Evolutionary conservation across 2,888 invertebrate genomes (phyloP), one percentile per base, ranked within the genome.

Genomic region (Dryocosmus kuriphilus): DNA sequence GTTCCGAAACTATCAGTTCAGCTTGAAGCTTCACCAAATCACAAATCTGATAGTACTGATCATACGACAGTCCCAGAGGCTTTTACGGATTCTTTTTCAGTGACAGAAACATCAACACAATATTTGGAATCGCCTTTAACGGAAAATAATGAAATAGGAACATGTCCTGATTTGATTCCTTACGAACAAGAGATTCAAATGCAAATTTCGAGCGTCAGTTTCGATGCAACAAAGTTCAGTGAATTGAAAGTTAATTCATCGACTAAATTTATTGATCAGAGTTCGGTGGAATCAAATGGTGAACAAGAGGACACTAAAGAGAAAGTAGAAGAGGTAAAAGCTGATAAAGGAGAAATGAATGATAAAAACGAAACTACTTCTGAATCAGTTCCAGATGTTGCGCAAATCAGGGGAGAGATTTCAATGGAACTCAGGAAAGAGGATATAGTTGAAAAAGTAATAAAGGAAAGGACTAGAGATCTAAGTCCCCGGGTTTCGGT

Each of bases 101-200:
- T 89, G 46, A 91, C 91, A 16, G 91, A 91, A 79, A 89, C 86
- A 1, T 90, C 91, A 3, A 88, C 89, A 7, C 91, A 90, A 55
- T 90, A 91, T 74, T 79, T 90, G 62, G 90, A 91, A 71, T 91
- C 91, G 0, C 90, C 90, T 8, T 77, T 91, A n/a, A 90, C 89
- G 9, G 90, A 91, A 82, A 90, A 88, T 77, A 89, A 90, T 67
- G 90, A 90, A 65, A 89, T 89, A 30, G 85, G 84, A 0, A 83
- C 88, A 4, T 85, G 85, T 76, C 86, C 87, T 0, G 90, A 91
- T 76, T 80, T 88, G 60, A 89, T 90, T 30, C 88, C 89, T 0
- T 89, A 90, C 78, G 88, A 91, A 65, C 83, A 85, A 77, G 90
- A 90, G 30, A 78, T 77, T 14, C 19, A 82, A 83, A 55, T 79